These are phyloP conservation scores for Zaprionus vittiger DNA, from an alignment of 1,140 invertebrate species.

Conservation along the genomic window DNA sequence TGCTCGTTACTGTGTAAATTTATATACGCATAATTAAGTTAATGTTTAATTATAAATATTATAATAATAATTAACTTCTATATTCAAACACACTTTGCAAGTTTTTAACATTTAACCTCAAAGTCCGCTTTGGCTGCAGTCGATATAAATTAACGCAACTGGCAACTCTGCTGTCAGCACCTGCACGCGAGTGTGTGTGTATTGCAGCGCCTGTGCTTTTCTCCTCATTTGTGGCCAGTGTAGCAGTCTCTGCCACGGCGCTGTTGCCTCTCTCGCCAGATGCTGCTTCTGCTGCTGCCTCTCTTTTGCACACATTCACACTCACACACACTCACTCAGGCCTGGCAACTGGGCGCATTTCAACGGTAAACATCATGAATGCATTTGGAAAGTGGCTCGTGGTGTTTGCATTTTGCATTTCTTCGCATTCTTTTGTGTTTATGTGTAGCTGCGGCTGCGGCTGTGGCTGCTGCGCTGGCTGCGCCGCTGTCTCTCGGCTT, in stretches of 20 bases:
- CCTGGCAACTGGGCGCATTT: conserved; percentile 75
- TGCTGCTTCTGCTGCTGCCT: conserved; percentile 38
- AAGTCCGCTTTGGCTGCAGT: neutral
- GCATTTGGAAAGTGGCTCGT: conserved; percentile 80
- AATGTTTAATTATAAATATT: neutral
- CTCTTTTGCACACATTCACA: conserved; percentile 43
- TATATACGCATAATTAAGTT: neutral
- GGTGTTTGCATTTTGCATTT: conserved; percentile 82
- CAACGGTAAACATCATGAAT: conserved; percentile 82
- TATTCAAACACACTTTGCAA: neutral
- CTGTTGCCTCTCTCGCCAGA: conserved; percentile 18
- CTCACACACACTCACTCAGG: conserved; percentile 1
- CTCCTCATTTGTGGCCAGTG: conserved; percentile 56
- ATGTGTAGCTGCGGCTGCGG: conserved; percentile 49
- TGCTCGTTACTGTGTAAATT: neutral
- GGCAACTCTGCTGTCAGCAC: conserved; percentile 41
- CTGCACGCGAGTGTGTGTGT: conserved; percentile 17
- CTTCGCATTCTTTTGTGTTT: conserved; percentile 81
- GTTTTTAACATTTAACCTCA: conserved; percentile 6
- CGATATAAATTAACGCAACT: conserved; percentile 24
- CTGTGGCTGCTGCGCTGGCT: conserved; percentile 15
- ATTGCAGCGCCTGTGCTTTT: conserved; percentile 55
- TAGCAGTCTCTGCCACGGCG: conserved; percentile 9
- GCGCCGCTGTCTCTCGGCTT: conserved; percentile 14
- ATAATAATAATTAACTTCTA: neutral